Evolutionary conservation across 2,797 vertebrate species (phyloP), one percentile per base, ranked within the genome.

Genomic region (Todus mexicanus): DNA sequence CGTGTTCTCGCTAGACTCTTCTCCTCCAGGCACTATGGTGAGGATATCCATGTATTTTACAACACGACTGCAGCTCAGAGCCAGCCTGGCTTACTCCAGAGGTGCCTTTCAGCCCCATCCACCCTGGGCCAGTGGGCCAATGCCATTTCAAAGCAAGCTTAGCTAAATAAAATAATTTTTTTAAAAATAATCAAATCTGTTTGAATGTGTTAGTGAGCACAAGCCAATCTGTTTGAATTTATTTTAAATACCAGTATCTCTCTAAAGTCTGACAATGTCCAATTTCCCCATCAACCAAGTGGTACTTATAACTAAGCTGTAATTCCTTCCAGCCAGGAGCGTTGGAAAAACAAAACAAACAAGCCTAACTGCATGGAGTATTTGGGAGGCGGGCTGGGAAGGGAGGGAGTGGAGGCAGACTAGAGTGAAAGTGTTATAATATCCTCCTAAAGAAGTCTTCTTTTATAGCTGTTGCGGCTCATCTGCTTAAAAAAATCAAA

Each of bases 41-140:
- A 50, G 18, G 19, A 57, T 35, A 72, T 9, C n/a, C 19, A 50
- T 4, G 0, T 29, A 33, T 27, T 69, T 56, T 27, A 15, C 4
- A 12, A 38, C 37, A 14, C 3, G 1, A 29, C 23, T 11, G 27
- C 51, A 40, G 20, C n/a, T 59, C 51, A 51, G 63, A 70, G 57
- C 45, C 51, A 64, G 43, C 25, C 33, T 45, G 65, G 38, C 57
- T 65, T 45, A 45, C 37, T 64, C 42, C 64, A 38, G 37, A 63
- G 38, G 10, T 31, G 29, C 51, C 65, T 65, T 51, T 29, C 38
- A 51, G 33, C 20, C 53, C 48, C n/a, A 42, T 13, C 11, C 51
- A 45, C 10, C 37, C 51, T 2, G 0, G 21, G n/a, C 12, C n/a
- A n/a, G 4, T 0, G 0, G 33, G 57, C 53, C 8, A 6, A 40